phyloP scores from a whole-genome alignment of 2,888 invertebrate species.

The Eupithecia exiguata region DNA sequence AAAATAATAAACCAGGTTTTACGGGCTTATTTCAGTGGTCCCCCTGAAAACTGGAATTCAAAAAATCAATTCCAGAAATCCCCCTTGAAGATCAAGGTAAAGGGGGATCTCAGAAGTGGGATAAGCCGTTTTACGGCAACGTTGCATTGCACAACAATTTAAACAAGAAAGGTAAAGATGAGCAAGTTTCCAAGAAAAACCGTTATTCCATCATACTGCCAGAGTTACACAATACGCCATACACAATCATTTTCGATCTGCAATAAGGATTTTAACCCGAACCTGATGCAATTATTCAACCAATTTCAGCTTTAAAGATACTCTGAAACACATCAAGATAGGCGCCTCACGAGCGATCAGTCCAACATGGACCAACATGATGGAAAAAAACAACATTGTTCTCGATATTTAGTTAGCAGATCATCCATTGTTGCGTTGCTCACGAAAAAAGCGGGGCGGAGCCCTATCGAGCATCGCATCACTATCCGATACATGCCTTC shows the following conservation, averaged over 20 bases:
- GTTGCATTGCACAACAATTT: background rate
- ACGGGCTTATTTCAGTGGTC: no score
- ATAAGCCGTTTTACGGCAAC: background rate
- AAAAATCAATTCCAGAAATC: background rate
- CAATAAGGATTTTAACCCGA: background rate
- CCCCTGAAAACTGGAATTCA: background rate
- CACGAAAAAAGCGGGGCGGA: conserved; percentile 83
- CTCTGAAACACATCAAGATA: conserved; percentile 31
- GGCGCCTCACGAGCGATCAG: conserved; percentile 48
- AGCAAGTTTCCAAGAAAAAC: conserved; percentile 11
- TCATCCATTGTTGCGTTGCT: conserved; percentile 81
- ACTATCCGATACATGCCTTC: conserved; percentile 80
- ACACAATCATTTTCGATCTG: conserved; percentile 6
- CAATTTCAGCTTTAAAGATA: conserved; percentile 36
- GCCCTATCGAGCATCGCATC: conserved; percentile 78
- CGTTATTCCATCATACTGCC: background rate
- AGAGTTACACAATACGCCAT: conserved; percentile 18
- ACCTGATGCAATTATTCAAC: conserved; percentile 23
- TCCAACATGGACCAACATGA: conserved; percentile 53
- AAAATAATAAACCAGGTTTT: no score
- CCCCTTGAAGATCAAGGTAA: background rate
- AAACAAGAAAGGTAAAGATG: background rate
- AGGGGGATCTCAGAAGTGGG: background rate
- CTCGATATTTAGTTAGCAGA: conserved; percentile 83
- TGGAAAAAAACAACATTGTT: conserved; percentile 66